phyloP scores from a whole-genome alignment of 2,113 vertebrate species.

The Murina feae region DNA sequence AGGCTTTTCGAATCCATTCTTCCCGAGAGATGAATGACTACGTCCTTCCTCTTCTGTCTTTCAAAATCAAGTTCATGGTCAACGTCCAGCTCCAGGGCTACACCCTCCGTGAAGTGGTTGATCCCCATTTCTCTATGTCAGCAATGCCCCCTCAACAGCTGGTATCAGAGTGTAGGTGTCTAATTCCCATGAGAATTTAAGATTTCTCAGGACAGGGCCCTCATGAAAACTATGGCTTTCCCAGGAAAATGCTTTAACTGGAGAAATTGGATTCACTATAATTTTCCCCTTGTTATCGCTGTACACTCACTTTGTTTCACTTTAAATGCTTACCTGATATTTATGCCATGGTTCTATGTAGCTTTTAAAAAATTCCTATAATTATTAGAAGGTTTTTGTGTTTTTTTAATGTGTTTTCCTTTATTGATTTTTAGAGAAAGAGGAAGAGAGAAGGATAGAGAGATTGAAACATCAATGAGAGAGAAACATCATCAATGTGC shows the following conservation, averaged over 20 bases:
- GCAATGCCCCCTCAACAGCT: background rate
- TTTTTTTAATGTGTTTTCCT: background rate
- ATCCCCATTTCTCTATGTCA: background rate
- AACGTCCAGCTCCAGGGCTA: background rate
- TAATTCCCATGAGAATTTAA: background rate
- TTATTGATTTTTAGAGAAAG: no score
- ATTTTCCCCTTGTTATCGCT: background rate
- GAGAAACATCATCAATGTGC: no score
- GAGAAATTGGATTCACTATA: background rate
- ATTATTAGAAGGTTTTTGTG: background rate
- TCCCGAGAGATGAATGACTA: background rate
- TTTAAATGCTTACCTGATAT: slow-evolving; percentile 38
- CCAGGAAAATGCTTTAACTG: background rate
- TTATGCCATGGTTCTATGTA: background rate
- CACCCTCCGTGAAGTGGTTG: background rate
- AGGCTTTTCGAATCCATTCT: background rate
- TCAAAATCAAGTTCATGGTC: background rate
- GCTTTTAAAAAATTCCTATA: background rate
- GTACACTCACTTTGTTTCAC: background rate
- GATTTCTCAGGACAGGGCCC: background rate
- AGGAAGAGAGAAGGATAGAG: no score
- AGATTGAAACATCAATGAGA: no score
- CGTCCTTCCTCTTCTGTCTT: background rate
- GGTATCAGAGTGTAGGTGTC: background rate
- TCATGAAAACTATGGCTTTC: background rate